These are phyloP conservation scores for Chelon auratus DNA, from an alignment of 2,797 vertebrate species.

Conservation along the genomic window DNA sequence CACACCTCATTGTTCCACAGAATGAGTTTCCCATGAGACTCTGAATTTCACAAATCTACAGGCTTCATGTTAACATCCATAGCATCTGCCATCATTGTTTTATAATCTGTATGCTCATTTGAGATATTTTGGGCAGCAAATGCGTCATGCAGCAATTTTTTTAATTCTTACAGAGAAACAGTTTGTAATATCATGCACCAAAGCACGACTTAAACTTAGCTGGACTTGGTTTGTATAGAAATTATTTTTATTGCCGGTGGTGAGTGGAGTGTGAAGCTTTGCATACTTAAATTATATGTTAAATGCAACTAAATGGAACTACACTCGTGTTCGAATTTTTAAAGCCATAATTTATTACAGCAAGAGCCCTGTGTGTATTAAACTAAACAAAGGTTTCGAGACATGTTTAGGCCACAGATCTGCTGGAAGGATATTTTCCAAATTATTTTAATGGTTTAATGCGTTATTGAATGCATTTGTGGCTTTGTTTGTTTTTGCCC, in stretches of 20 bases:
- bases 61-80: slow-evolving; percentile 47
- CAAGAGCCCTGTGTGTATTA: slow-evolving; percentile 18
- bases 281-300: slow-evolving; percentile 19
- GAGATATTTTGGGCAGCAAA: slow-evolving; percentile 2
- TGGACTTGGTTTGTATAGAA: slow-evolving; percentile 24
- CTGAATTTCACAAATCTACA: slow-evolving; percentile 49
- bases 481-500: slow-evolving; percentile 68
- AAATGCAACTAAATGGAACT: slow-evolving; percentile 14
- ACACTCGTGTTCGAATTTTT: slow-evolving; percentile 17
- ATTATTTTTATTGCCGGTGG: slow-evolving; percentile 16
- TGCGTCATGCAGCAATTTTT: slow-evolving; percentile 23
- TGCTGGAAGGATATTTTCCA: slow-evolving; percentile 43
- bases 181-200: slow-evolving; percentile 14
- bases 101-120: slow-evolving; percentile 17
- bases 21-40: slow-evolving; percentile 52
- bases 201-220: slow-evolving; percentile 20
- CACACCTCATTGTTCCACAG: slow-evolving; percentile 70
- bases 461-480: slow-evolving; percentile 55
- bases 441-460: slow-evolving; percentile 56
- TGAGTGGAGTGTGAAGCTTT: slow-evolving; percentile 16
- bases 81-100: slow-evolving; percentile 27
- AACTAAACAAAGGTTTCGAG: slow-evolving; percentile 32
- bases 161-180: slow-evolving; percentile 1
- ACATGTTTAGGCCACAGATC: slow-evolving; percentile 38
- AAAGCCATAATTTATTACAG: slow-evolving; percentile 14